Evolutionary conservation across 2,113 vertebrate species (phyloP).

Genomic region (Antechinus stuartii): DNA sequence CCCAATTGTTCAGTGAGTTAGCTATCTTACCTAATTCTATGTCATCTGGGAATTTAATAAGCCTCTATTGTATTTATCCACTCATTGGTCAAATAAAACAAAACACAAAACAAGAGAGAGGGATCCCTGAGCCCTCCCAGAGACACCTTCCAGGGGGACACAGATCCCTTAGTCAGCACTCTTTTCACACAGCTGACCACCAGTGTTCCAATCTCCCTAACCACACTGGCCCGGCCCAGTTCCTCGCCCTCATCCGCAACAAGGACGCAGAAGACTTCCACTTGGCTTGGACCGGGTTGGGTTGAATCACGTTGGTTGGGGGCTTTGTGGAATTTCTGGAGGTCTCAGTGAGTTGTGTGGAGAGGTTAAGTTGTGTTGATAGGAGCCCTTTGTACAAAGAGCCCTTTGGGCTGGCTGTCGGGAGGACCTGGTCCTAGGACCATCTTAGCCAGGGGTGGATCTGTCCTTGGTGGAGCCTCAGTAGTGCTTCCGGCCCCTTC

Average conservation of each 20-base stretch:
- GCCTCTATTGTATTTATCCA: not conserved
- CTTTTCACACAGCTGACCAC: not conserved
- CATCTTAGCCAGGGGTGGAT: fast-evolving
- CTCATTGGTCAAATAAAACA: not conserved
- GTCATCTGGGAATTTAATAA: not conserved
- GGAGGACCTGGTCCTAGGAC: not conserved
- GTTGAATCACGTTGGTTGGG: not conserved
- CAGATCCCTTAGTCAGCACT: not conserved
- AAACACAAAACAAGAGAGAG: not conserved
- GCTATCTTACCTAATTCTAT: not conserved
- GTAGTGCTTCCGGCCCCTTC: not conserved
- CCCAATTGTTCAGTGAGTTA: not conserved
- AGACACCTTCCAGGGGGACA: not conserved
- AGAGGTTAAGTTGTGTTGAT: not conserved
- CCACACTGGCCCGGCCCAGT: not conserved
- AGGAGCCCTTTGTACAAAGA: not conserved
- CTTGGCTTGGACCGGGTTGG: not conserved
- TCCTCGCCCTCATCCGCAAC: not conserved
- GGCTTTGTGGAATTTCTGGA: not conserved
- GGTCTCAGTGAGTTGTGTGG: not conserved
- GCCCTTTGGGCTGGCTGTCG: not conserved
- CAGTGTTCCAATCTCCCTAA: not conserved
- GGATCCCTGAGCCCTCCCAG: not conserved
- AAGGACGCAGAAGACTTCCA: not conserved
- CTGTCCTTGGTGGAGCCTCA: not conserved